Conservation (phyloP, 2,888 invertebrate genomes). For the Lysandra bellargus region DNA sequence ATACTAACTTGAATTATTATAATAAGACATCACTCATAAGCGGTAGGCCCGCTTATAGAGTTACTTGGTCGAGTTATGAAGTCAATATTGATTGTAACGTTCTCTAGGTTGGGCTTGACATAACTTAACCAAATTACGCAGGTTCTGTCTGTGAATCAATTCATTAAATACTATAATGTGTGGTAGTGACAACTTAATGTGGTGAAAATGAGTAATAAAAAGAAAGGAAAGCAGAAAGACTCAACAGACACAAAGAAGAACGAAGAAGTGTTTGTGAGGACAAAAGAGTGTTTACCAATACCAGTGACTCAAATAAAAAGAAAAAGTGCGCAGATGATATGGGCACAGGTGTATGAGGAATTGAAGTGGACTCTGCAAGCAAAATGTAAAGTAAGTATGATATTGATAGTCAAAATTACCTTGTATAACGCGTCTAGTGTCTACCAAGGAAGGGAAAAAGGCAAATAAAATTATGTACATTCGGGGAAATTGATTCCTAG, state of each 20-base stretch:
- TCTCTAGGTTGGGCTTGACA: not conserved
- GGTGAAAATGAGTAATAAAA: conserved; percentile 55
- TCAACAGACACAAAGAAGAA: not conserved
- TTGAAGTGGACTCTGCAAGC: conserved; percentile 57
- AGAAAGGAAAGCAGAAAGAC: conserved; percentile 37
- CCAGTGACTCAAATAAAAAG: conserved; percentile 13
- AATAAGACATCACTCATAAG: too few relatives aligned
- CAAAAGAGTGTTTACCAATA: not conserved
- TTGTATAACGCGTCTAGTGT: too few relatives aligned
- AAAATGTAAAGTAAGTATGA: conserved; percentile 51
- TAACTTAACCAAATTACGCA: not conserved
- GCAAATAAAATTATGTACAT: too few relatives aligned
- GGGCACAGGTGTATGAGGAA: conserved; percentile 68
- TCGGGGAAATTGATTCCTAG: too few relatives aligned
- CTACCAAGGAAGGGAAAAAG: too few relatives aligned
- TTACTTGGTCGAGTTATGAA: not conserved
- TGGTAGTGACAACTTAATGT: conserved; percentile 45
- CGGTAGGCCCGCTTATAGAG: too few relatives aligned
- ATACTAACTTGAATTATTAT: conserved; percentile 55
- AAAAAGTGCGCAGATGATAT: conserved; percentile 55
- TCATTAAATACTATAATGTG: not conserved
- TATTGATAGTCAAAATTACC: not conserved
- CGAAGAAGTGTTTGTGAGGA: not conserved
- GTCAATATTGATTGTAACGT: not conserved
- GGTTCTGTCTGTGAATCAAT: conserved; percentile 44